Evolutionary conservation across 2,888 invertebrate genomes (phyloP), one percentile per base, ranked within the genome.

Genomic region (Epistrophe eligans): DNA sequence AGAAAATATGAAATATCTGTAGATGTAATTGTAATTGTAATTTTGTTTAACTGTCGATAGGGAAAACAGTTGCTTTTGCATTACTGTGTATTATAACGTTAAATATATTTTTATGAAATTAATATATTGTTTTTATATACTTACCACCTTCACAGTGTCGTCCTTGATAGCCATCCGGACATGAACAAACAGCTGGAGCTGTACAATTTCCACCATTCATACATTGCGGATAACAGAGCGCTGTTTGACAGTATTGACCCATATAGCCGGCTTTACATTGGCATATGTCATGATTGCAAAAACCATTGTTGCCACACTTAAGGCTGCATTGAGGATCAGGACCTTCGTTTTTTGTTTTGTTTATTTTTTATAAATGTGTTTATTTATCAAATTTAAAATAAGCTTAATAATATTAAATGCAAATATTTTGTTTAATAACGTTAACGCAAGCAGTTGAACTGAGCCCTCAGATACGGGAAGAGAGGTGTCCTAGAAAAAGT

Each of bases 131-230:
- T 19, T n/a, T 32, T 35, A 32, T 48, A 32, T 77, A 91, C 93
- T 92, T 92, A 97, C 97, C 97, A 94, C 97, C 98, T 94, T 98
- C 98, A 91, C 98, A 98, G 91, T 97, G 97, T 24, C 96, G 94
- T 60, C 98, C 98, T 93, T 98, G 98, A 93, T 97, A 98, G 13
- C 98, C 98, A n/a, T 95, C 94, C 15, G 97, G 97, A 90, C 98
- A 98, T 87, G 96, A 96, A 92, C 98, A 98, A 4, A 97, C 94
- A 1, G 98, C 98, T 6, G 98, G 98, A 38, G 97, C 97, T 19
- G 97, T 97, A 92, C 98, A 98, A 91, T 96, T 97, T 10, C 98
- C 98, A 8, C 97, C 97, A 93, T 98, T 98, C 96, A 98, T 96
- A 91, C 98, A 98, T 91, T 97, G 97, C 40, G 98, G 98, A 93